A percentile compares a stretch with the other conserved stretches of the same genome.
Conservation (phyloP, 2,113 vertebrate genomes). For the Chrysemys picta region DNA sequence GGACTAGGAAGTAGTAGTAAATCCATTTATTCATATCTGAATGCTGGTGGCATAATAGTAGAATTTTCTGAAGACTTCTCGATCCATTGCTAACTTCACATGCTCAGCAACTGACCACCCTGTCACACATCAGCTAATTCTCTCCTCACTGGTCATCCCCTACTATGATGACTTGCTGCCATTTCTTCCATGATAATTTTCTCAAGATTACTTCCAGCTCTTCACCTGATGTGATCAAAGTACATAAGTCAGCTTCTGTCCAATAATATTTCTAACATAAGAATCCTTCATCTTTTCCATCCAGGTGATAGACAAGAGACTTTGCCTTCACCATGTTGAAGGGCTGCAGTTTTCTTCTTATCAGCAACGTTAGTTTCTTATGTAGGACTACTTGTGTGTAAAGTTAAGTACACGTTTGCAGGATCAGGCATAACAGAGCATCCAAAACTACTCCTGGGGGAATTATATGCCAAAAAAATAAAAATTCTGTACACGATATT, state of each 20-base stretch:
- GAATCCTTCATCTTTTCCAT: neutral
- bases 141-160: neutral
- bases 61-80: neutral
- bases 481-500: neutral
- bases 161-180: too few species aligned
- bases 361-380: neutral
- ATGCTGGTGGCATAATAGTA: neutral
- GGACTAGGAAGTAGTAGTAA: neutral
- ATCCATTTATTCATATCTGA: neutral
- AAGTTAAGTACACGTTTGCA: neutral
- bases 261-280: neutral
- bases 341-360: neutral
- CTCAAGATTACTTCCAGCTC: neutral
- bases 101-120: neutral
- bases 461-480: neutral
- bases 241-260: neutral
- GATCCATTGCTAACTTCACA: neutral
- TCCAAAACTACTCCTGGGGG: neutral
- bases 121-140: neutral
- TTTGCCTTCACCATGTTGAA: neutral
- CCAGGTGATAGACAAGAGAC: neutral
- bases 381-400: neutral
- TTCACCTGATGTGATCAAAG: neutral
- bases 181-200: neutral
- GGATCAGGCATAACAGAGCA: neutral